phyloP scores from a whole-genome alignment of 2,797 vertebrate species.

The Orientallactaga sibirica region DNA sequence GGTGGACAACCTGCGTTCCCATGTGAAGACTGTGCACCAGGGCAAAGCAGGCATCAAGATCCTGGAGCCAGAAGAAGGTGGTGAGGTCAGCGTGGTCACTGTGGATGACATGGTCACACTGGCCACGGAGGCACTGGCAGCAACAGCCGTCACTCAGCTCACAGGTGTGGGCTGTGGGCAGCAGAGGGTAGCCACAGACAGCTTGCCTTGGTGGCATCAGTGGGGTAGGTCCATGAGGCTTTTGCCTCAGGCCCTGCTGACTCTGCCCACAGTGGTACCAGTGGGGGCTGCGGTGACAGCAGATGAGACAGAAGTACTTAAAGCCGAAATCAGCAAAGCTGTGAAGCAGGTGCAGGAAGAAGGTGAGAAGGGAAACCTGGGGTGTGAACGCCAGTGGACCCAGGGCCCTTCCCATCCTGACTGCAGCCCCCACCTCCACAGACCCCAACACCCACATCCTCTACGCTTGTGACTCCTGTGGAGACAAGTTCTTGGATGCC shows the following conservation, averaged over 20 bases:
- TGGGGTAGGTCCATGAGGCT: conserved; percentile 7
- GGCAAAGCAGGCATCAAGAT: conserved; percentile 97
- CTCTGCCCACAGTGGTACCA: conserved; percentile 91
- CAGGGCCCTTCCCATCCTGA: conserved; percentile 32
- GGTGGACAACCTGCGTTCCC: conserved; percentile 98
- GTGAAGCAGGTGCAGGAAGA: conserved; percentile 98
- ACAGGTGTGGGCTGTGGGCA: conserved; percentile 89
- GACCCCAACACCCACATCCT: conserved; percentile 98
- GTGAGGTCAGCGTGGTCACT: conserved; percentile 96
- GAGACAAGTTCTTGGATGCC: conserved; percentile 97
- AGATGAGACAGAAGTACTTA: conserved; percentile 96
- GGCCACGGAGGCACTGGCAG: conserved; percentile 94
- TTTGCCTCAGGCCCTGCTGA: conserved; percentile 49
- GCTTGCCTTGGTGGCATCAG: neutral
- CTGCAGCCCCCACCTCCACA: conserved; percentile 79
- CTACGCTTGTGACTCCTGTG: conserved; percentile 98
- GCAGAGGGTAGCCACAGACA: accelerated
- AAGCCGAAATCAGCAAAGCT: conserved; percentile 98
- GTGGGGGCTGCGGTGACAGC: conserved; percentile 93
- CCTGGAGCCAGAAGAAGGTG: conserved; percentile 90
- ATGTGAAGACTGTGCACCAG: conserved; percentile 98
- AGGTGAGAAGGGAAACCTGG: conserved; percentile 88
- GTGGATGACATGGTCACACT: conserved; percentile 96
- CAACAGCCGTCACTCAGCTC: conserved; percentile 94
- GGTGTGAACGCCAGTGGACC: neutral